Evolutionary conservation across 2,113 vertebrate species (phyloP).

Genomic region (Theristicus caerulescens): DNA sequence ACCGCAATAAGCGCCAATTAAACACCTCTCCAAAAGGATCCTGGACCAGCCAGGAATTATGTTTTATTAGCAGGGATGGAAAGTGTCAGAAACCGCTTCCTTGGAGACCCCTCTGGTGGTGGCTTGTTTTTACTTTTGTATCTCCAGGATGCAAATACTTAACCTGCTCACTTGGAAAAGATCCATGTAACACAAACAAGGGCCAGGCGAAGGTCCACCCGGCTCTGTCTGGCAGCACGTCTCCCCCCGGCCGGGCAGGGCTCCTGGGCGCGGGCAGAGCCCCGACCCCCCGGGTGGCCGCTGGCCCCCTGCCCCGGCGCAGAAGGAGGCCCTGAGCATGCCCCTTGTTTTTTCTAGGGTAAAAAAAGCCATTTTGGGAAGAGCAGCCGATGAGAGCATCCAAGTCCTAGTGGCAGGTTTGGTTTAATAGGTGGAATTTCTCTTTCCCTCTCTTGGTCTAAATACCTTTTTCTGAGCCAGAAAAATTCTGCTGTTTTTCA

Average conservation of each 20-base stretch:
- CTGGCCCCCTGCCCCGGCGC: neutral
- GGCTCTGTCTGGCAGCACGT: rapidly evolving
- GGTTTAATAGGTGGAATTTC: neutral
- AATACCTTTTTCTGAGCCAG: constrained; percentile 1
- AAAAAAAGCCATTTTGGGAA: neutral
- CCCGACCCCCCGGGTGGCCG: rapidly evolving
- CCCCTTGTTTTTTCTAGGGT: neutral
- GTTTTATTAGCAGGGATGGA: neutral
- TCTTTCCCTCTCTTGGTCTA: neutral
- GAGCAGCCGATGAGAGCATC: neutral
- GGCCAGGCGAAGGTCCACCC: neutral
- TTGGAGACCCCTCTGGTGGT: neutral
- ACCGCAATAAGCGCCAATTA: neutral
- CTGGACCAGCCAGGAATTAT: neutral
- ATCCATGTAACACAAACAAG: rapidly evolving
- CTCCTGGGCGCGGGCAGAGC: neutral
- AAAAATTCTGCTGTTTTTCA: neutral
- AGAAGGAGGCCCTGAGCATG: neutral
- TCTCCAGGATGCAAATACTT: neutral
- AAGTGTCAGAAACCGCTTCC: neutral
- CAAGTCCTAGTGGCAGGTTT: rapidly evolving
- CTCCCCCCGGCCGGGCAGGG: neutral
- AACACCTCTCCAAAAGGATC: neutral
- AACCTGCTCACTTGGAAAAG: neutral
- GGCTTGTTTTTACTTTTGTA: neutral